A percentile compares a stretch with the other conserved stretches of the same genome.
These are phyloP conservation scores for Xiphias gladius DNA, from an alignment of 2,113 vertebrate species.

Conservation along the genomic window DNA sequence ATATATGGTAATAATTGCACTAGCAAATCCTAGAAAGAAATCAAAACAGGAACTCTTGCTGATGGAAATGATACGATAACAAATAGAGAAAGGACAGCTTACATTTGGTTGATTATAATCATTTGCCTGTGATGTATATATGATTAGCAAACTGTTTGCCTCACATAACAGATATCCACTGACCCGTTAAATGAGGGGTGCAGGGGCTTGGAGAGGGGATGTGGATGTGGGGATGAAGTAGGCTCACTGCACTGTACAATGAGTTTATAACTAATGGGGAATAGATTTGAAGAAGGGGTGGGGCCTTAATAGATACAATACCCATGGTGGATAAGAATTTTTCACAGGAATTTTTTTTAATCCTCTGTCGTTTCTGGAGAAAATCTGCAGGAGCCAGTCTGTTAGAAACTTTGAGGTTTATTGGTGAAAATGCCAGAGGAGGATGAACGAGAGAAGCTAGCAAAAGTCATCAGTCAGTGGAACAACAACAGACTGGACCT, in stretches of 20 bases:
- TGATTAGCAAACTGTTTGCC: constrained; percentile 50
- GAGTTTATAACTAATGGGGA: constrained; percentile 30
- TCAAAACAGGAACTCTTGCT: background rate
- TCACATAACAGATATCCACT: constrained; percentile 68
- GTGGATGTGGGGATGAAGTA: constrained; percentile 33
- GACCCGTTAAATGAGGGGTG: constrained; percentile 72
- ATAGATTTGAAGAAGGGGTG: constrained; percentile 4
- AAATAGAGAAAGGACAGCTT: background rate
- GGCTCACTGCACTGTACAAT: constrained; percentile 20
- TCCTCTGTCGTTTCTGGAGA: background rate
- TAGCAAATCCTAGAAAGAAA: background rate
- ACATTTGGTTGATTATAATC: background rate
- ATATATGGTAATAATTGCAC: background rate
- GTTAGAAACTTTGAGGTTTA: constrained; percentile 13
- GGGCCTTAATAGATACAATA: background rate
- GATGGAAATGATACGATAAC: background rate
- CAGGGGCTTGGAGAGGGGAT: constrained; percentile 41
- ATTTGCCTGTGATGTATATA: constrained; percentile 32
- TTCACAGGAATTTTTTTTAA: background rate
- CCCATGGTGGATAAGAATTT: background rate
- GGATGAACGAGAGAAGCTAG: constrained; percentile 87
- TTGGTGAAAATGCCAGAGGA: constrained; percentile 70
- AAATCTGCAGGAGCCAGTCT: constrained; percentile 2
- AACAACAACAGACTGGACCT: constrained; percentile 93
- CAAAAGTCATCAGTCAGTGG: constrained; percentile 90